Conservation (phyloP, 2,888 invertebrate species). For the Hyles lineata region DNA sequence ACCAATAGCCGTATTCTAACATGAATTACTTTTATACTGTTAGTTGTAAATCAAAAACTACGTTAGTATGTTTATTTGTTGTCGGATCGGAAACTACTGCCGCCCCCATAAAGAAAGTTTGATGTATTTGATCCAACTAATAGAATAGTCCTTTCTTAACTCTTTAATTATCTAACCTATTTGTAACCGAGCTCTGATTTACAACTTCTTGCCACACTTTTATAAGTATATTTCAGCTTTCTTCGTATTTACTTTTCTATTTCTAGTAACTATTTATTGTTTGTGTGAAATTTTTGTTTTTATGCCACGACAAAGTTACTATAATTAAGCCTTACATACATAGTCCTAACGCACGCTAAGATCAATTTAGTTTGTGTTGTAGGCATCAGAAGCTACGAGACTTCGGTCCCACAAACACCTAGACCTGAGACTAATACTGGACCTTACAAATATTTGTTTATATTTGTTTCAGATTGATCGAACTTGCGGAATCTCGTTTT, state of each 20-base stretch:
- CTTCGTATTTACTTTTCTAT: neutral
- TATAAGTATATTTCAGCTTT: neutral
- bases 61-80: constrained; percentile 22
- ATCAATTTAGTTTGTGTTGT: no score
- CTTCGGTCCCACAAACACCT: no score
- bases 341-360: no score
- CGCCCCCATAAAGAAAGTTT: constrained; percentile 16
- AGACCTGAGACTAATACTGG: no score
- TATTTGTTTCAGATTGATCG: no score
- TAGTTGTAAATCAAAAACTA: constrained; percentile 16
- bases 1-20: neutral
- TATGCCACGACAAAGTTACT: no score
- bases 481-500: no score
- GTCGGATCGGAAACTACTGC: constrained; percentile 12
- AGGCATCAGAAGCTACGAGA: no score
- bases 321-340: no score
- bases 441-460: no score
- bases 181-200: constrained; percentile 1
- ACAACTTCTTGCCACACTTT: neutral
- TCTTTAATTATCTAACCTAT: constrained; percentile 9
- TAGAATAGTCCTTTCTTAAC: constrained; percentile 21
- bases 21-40: neutral
- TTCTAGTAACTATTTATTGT: no score
- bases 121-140: constrained; percentile 4
- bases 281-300: no score